Evolutionary conservation across 1,140 invertebrate species (phyloP), one percentile per base, ranked within the genome.

Genomic region (Venustaconcha ellipsiformis): DNA sequence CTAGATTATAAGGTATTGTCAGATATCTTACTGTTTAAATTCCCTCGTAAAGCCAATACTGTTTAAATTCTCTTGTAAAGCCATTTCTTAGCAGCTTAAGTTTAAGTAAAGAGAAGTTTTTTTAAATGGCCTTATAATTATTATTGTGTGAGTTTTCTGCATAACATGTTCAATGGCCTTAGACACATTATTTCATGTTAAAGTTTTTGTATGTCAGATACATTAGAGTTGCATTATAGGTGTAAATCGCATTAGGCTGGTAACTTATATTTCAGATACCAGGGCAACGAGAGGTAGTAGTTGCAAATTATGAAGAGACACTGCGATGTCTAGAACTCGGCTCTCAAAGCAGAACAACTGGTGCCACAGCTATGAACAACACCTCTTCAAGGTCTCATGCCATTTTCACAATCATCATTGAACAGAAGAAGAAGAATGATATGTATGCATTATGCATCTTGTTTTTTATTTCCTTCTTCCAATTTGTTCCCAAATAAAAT

Each of bases 351-450:
- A 90, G 96, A 66, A 94, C 95, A 5, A 97, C 95, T 0, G 95
- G 94, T 0, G 93, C 94, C 0, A 96, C 95, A 0, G 92, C 95
- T 30, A 96, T 96, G 95, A 96, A 96, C 87, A 93, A 93, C 37
- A 80, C 81, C 4, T 90, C 88, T 4, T 90, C 88, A 77, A 88
- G 93, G 72, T 92, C 92, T 17, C 93, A 93, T 84, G 93, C 93
- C 60, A 93, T 94, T 78, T 92, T 93, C 67, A 91, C 91, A 26
- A 90, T 94, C 13, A 67, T 80, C 57, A 72, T 89, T 13, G 87
- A 89, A 18, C 81, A 83, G 63, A 80, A 70, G 20, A 87, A 84
- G 56, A 86, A 84, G 60, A 78, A 80, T n/a, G 87, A 90, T 67
- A 72, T 74, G 88, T 89, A 78, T 80, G 83, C 81, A 8, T 17